Evolutionary conservation across 1,140 invertebrate species (phyloP).

Genomic region (Caenorhabditis inopinata): DNA sequence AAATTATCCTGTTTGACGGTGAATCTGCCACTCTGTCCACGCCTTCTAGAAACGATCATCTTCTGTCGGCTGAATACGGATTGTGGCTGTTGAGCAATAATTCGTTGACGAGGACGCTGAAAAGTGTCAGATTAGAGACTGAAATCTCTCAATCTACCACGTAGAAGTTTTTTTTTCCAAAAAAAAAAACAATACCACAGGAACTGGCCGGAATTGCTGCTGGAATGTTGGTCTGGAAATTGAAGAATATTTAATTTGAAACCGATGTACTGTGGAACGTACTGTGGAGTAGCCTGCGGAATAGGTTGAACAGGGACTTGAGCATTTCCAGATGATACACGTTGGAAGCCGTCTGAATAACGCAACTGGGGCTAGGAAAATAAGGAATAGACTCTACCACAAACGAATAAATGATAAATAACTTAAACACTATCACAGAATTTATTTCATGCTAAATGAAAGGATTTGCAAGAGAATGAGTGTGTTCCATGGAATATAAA

Average conservation of each 20-base stretch:
- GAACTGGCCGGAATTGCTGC: constrained; percentile 21
- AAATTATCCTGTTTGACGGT: neutral
- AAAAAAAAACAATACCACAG: neutral
- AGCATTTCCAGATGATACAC: constrained; percentile 8
- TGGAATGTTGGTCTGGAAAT: constrained; percentile 20
- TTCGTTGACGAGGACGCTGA: constrained; percentile 28
- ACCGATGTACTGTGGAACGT: neutral
- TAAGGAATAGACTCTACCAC: neutral
- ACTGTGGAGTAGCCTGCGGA: neutral
- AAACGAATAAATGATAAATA: neutral
- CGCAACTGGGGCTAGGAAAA: neutral
- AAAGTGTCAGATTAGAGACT: neutral
- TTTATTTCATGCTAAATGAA: no score
- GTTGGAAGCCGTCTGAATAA: constrained; percentile 27
- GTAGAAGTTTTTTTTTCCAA: no score
- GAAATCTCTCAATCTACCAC: no score
- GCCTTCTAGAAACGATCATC: neutral
- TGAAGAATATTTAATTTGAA: neutral
- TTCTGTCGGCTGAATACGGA: neutral
- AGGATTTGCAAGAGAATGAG: no score
- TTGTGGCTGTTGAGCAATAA: constrained; percentile 29
- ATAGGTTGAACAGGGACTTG: neutral
- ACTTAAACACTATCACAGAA: neutral
- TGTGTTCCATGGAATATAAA: no score
- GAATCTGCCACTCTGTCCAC: constrained; percentile 12